Evolutionary conservation across 2,113 vertebrate genomes (phyloP), one percentile per base, ranked within the genome.

Genomic region (Microcebus ravelobensis): DNA sequence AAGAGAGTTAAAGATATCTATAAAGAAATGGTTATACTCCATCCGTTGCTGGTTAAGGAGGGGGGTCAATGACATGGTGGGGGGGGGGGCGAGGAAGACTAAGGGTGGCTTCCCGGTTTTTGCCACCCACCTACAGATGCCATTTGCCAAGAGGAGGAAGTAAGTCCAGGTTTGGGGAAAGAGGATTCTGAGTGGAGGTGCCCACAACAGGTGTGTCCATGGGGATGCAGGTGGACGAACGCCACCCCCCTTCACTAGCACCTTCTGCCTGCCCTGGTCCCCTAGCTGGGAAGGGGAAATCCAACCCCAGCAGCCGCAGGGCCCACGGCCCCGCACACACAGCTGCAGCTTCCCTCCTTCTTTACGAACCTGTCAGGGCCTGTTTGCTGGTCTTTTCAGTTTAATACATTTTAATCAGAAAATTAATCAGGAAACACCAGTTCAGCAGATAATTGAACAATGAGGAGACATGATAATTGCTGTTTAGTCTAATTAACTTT

Each of bases 401-500:
- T 98, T 98, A 98, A 98, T 98, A 98, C 98, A 97, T 98, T 99
- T 98, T 98, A 99, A 98, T 99, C 98, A 98, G 98, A 99, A 99
- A 98, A 99, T 99, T 99, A 99, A 99, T 98, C 98, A 98, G 98
- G 98, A 98, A 99, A 98, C 98, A 99, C 98, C 97, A 98, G 98
- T 98, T 98, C 98, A 96, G 98, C 98, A 98, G 98, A 98, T 98
- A 99, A 99, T 99, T 98, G 98, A 99, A 99, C 98, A 99, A 98
- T 98, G 98, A 98, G 98, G 97, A 98, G 98, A 98, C 98, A 98
- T 5, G 93, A 98, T 98, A 99, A 99, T 98, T 98, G 98, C 98
- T 98, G 98, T 98, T 98, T 98, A 98, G 98, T 99, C 98, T 99
- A 99, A 99, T 99, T 99, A 98, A 99, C 98, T 98, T 98, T 98